phyloP scores from a whole-genome alignment of 2,888 invertebrate genomes.

The Agonopterix subpropinquella region DNA sequence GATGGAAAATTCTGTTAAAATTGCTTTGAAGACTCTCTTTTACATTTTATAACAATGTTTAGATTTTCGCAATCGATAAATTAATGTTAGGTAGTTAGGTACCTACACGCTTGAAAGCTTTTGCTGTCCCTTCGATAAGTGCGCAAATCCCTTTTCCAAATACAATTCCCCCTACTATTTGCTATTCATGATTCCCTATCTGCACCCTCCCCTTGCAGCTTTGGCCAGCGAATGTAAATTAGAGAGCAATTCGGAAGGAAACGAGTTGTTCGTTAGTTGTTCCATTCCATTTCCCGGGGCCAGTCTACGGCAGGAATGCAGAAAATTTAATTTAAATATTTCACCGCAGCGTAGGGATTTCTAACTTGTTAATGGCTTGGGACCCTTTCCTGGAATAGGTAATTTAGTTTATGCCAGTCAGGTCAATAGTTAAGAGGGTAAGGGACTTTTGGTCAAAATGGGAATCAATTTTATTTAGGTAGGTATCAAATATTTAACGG shows the following conservation, averaged over 20 bases:
- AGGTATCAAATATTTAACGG: no score
- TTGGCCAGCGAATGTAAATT: neutral
- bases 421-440: neutral
- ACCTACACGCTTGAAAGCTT: no score
- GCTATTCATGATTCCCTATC: no score
- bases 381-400: neutral
- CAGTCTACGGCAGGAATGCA: neutral
- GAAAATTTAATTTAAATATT: slow-evolving; percentile 4
- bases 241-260: slow-evolving; percentile 1
- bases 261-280: slow-evolving; percentile 3
- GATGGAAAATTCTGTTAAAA: no score
- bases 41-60: no score
- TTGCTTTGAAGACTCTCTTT: no score
- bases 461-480: no score
- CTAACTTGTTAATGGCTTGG: slow-evolving; percentile 2
- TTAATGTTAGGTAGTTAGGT: no score
- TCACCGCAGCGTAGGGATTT: slow-evolving; percentile 4
- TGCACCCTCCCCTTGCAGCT: neutral
- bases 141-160: no score
- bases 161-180: no score
- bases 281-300: slow-evolving; percentile 1
- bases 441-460: neutral
- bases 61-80: no score
- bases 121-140: no score
- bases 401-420: neutral